Evolutionary conservation across 2,113 vertebrate genomes (phyloP), one percentile per base, ranked within the genome.

Genomic region (Xyliphius kryptos): DNA sequence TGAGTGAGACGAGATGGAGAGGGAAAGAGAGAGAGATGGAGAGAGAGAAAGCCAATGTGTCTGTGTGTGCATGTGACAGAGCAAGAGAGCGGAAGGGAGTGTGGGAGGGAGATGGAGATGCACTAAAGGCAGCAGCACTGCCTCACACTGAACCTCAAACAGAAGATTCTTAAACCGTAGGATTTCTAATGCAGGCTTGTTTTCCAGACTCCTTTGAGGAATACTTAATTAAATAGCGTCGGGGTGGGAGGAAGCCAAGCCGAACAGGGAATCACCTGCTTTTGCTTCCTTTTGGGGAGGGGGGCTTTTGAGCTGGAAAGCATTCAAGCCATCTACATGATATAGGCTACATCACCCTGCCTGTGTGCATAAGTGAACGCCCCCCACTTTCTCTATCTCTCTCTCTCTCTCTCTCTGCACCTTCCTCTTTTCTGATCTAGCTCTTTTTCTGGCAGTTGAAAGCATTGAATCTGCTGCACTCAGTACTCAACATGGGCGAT

Each of bases 401-500:
- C 5, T 44, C 14, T 46, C 17, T 37, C 49, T 62, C 15, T 32
- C n/a, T 50, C 32, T 40, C 14, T 43, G 12, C 16, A 3, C 9
- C 43, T 44, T 50, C 46, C 12, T 51, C 16, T 7, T n/a, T 15
- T 59, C 13, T 36, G 14, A 37, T 56, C 20, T 40, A 21, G 32
- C 48, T 49, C 48, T 17, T 63, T 62, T 50, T 50, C 61, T 56
- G 15, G 16, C 26, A 58, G 54, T 56, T 41, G 17, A 63, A 53
- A 65, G 26, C 51, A 66, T 54, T 40, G 43, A 52, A 58, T 60
- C 54, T 48, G 52, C 50, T 58, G 26, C 50, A 63, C 40, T 32
- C n/a, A 49, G 57, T 51, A 55, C 15, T 65, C 52, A 49, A 63
- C 36, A 80, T 80, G 78, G 78, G 72, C 1, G 78, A 80, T 71